Evolutionary conservation across 2,113 vertebrate species (phyloP).

Genomic region (Chaetodon auriga): DNA sequence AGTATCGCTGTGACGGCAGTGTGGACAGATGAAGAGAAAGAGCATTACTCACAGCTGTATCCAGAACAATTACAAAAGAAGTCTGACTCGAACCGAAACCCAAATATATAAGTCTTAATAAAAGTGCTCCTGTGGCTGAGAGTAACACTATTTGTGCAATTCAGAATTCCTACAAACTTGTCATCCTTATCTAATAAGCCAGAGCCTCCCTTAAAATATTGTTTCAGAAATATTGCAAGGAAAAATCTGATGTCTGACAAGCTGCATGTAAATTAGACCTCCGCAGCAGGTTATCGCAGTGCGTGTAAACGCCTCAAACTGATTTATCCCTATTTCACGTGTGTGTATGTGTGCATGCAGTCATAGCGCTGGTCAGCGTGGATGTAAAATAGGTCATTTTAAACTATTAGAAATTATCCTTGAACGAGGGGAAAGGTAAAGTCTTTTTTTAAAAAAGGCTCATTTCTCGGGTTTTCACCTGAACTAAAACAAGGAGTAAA

Average conservation of each 20-base stretch:
- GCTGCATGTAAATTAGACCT: background rate
- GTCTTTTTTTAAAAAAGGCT: conserved; percentile 1
- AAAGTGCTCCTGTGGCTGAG: background rate
- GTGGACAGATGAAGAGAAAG: background rate
- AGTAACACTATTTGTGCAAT: background rate
- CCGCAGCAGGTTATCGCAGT: background rate
- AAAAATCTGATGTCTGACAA: background rate
- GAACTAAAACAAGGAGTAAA: conserved; percentile 35
- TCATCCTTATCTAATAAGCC: background rate
- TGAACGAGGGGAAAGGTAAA: conserved; percentile 20
- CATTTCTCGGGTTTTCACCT: conserved; percentile 5
- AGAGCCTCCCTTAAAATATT: background rate
- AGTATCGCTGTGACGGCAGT: background rate
- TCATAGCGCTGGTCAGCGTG: background rate
- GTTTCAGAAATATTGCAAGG: background rate
- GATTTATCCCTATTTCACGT: background rate
- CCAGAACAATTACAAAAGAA: background rate
- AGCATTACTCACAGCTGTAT: background rate
- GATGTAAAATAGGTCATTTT: conserved; percentile 1
- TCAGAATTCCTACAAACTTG: background rate
- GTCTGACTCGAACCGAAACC: background rate
- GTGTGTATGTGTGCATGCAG: too few species aligned
- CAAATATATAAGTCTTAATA: background rate
- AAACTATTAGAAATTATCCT: conserved; percentile 11
- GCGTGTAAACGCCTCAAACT: background rate